Conservation (phyloP, 2,113 vertebrate species). For the Panurus biarmicus region DNA sequence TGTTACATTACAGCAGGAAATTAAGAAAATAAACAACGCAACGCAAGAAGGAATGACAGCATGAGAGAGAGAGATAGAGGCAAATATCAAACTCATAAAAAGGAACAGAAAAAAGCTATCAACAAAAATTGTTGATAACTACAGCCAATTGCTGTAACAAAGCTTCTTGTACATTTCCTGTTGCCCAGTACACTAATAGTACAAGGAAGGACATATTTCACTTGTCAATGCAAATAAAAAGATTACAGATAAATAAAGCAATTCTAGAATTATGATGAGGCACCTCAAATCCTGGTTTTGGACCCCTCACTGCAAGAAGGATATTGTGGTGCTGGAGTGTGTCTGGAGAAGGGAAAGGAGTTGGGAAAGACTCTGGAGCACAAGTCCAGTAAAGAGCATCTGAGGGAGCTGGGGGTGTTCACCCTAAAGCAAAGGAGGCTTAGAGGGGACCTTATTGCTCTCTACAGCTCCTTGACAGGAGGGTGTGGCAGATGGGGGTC, state of each 20-base stretch:
- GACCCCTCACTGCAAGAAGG: neutral
- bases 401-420: neutral
- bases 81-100: neutral
- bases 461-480: neutral
- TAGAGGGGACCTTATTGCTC: no score
- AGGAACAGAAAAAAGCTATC: neutral
- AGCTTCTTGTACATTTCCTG: neutral
- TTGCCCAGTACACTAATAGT: neutral
- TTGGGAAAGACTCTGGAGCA: neutral
- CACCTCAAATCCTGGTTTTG: neutral
- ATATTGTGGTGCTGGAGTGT: neutral
- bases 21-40: neutral
- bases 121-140: neutral
- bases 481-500: neutral
- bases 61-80: neutral
- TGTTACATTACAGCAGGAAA: neutral
- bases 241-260: neutral
- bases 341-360: neutral
- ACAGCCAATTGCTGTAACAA: neutral
- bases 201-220: neutral
- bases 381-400: neutral
- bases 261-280: no score
- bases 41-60: neutral
- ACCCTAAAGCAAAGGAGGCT: neutral
- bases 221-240: neutral